phyloP scores from a whole-genome alignment of 2,113 vertebrate species.

The Synodontis membranacea region DNA sequence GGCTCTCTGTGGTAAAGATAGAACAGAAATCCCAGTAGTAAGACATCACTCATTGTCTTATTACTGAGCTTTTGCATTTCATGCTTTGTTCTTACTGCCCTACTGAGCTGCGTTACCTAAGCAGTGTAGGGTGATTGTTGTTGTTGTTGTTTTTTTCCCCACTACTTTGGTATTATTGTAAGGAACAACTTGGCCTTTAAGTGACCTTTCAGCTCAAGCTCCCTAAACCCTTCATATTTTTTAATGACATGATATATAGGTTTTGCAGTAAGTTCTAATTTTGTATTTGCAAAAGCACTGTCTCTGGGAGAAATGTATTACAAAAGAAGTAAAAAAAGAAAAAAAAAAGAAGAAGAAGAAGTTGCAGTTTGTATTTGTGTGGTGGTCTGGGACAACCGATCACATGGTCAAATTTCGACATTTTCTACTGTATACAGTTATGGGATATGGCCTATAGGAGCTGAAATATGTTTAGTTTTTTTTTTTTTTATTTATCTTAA shows the following conservation, averaged over 20 bases:
- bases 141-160: not conserved
- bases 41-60: constrained; percentile 45
- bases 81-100: constrained; percentile 12
- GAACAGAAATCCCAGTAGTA: constrained; percentile 58
- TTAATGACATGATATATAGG: not conserved
- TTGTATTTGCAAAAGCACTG: not conserved
- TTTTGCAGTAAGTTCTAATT: not conserved
- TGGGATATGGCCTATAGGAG: not conserved
- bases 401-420: not conserved
- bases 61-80: constrained; percentile 30
- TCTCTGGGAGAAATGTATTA: not conserved
- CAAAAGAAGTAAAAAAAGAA: no score
- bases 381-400: not conserved
- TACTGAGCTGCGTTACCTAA: constrained; percentile 40
- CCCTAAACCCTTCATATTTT: no score
- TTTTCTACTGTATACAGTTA: not conserved
- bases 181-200: not conserved
- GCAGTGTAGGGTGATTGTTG: not conserved
- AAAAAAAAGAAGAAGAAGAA: not conserved
- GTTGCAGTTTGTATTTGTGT: not conserved
- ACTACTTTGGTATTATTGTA: not conserved
- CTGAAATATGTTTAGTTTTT: not conserved
- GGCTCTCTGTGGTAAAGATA: constrained; percentile 65
- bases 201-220: not conserved
- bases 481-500: not conserved